Percentiles rank a stretch among this genome's conserved stretches.
phyloP scores from a whole-genome alignment of 2,113 vertebrate species.

The Lagenorhynchus albirostris region DNA sequence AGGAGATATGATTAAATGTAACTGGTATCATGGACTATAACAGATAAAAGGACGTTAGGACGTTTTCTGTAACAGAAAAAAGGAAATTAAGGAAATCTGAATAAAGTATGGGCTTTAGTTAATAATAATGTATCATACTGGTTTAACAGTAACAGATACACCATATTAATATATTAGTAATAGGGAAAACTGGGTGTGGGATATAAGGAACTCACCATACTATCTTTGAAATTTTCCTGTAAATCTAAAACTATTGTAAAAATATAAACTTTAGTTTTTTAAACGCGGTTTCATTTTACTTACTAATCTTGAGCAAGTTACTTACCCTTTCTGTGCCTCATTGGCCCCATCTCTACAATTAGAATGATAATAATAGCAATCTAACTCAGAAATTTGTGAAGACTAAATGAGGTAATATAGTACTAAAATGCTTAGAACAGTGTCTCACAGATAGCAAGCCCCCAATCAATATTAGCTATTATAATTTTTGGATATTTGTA shows the following conservation, averaged over 20 bases:
- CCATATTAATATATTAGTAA: not conserved
- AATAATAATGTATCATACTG: not conserved
- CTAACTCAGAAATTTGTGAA: not conserved
- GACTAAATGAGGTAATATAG: not conserved
- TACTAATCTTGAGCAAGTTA: not conserved
- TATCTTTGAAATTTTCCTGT: not conserved
- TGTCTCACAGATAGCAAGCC: not conserved
- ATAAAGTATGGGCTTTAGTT: not conserved
- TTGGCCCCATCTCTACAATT: not conserved
- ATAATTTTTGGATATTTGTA: not conserved
- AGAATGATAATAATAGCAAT: not conserved
- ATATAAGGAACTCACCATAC: not conserved
- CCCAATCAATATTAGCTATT: not conserved
- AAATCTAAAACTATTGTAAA: not conserved
- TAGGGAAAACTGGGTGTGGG: not conserved
- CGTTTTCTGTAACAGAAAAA: not conserved
- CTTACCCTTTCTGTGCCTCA: not conserved
- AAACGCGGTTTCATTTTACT: not conserved
- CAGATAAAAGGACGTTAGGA: not conserved
- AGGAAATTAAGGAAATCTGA: conserved; percentile 15
- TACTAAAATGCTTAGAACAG: not conserved
- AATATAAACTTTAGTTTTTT: not conserved
- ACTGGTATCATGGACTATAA: not conserved
- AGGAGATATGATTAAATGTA: not conserved
- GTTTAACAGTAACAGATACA: not conserved